Percentiles rank a stretch among this genome's conserved stretches.
Evolutionary conservation across 2,888 invertebrate species (phyloP).

Genomic region (Hyposoter dolosus): DNA sequence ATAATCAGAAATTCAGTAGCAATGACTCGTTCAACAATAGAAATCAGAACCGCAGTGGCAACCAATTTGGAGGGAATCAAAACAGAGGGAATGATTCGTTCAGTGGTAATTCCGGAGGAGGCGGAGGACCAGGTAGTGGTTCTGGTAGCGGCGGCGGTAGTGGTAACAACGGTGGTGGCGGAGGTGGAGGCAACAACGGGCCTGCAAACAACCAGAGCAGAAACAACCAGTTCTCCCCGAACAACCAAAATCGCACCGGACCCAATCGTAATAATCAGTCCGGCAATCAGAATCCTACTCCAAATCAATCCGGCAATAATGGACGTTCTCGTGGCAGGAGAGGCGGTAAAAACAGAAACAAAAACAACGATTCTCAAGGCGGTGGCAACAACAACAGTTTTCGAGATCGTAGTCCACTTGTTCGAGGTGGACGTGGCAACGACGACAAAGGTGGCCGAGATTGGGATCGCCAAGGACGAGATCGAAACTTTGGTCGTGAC

Average conservation of each 20-base stretch:
- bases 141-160: slow-evolving; percentile 22
- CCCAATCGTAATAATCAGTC: slow-evolving; percentile 75
- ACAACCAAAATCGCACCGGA: slow-evolving; percentile 71
- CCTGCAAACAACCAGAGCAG: slow-evolving; percentile 70
- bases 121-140: slow-evolving; percentile 21
- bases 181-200: slow-evolving; percentile 63
- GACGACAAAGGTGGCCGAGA: slow-evolving; percentile 76
- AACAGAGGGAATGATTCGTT: slow-evolving; percentile 64
- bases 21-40: slow-evolving; percentile 74
- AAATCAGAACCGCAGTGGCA: slow-evolving; percentile 70
- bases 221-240: slow-evolving; percentile 62
- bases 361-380: slow-evolving; percentile 74
- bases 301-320: slow-evolving; percentile 65
- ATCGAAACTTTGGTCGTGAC: slow-evolving; percentile 76
- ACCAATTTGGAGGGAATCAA: slow-evolving; percentile 70
- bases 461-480: slow-evolving; percentile 76
- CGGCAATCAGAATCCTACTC: slow-evolving; percentile 68
- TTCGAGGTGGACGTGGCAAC: slow-evolving; percentile 73
- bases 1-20: slow-evolving; percentile 53
- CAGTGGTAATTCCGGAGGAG: slow-evolving; percentile 37
- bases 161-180: slow-evolving; percentile 57
- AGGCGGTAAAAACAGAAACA: slow-evolving; percentile 80
- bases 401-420: slow-evolving; percentile 82
- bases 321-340: slow-evolving; percentile 73
- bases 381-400: slow-evolving; percentile 77